Base-by-base conservation (phyloP, 2,888 invertebrate genomes). In the Galerucella nymphaeae region DNA sequence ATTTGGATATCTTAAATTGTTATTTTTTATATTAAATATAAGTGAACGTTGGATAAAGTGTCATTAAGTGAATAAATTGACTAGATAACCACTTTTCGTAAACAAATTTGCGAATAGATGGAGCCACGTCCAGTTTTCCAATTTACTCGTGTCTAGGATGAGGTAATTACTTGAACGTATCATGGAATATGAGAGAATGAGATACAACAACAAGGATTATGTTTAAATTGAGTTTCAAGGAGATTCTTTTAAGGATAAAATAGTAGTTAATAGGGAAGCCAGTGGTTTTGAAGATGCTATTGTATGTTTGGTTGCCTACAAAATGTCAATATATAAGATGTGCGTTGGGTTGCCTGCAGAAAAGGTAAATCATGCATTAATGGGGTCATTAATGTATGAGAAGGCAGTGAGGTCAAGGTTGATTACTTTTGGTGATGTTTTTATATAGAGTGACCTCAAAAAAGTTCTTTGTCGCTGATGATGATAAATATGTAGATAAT, bases 31-130 rank as follows among this genome's bases (percentile, higher is more conserved):
- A 6, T 6, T 30, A 6, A 6, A 30, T 6, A 30, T 30, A 30
- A 30, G 73, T 75, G 73, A 71, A 55, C 65, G 65, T 70, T 66
- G 69, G 71, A 73, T 75, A 73, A 67, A 71, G 71, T 65, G 71
- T 71, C 71, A 73, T 73, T 75, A 70, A 73, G 69, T 73, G 73
- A 75, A 75, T 75, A 68, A 73, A 73, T 75, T 75, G 65, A 70
- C 66, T 62, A 66, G 70, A 72, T 68, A 75, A 75, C 73, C 68
- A 66, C 71, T 73, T 66, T 75, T 66, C 62, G 73, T 73, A 66
- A 73, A 63, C 75, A 71, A 75, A 73, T 71, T 75, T 71, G 42
- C 30, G 67, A 57, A 69, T 67, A 59, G 67, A 59, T 67, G 50
- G 50, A 59, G 50, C 42, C 16, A 59, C 59, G 67, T 67, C 67